A percentile compares a stretch with the other conserved stretches of the same genome.
phyloP scores from a whole-genome alignment of 2,113 vertebrate genomes.

The Cranoglanis bouderius region DNA sequence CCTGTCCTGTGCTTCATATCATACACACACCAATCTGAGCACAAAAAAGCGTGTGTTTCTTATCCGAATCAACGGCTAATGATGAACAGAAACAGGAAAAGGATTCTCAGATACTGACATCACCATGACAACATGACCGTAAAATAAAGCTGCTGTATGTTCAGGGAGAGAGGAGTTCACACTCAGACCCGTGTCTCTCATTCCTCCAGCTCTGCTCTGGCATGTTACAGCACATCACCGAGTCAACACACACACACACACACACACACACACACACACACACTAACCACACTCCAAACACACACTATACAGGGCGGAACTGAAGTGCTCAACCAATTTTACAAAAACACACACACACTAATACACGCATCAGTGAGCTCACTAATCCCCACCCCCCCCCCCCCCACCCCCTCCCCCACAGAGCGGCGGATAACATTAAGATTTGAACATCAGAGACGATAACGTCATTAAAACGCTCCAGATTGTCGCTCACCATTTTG shows the following conservation, averaged over 20 bases:
- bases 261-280: neutral
- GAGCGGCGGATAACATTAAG: neutral
- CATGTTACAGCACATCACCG: neutral
- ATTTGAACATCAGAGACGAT: fast-evolving
- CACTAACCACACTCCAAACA: neutral
- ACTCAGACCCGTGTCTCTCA: neutral
- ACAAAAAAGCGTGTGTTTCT: neutral
- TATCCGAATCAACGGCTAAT: neutral
- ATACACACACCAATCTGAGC: too few species aligned
- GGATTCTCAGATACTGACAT: neutral
- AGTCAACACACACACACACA: neutral
- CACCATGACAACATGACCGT: neutral
- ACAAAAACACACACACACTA: neutral
- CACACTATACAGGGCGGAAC: neutral
- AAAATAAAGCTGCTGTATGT: neutral
- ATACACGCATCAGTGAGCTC: neutral
- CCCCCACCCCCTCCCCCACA: neutral
- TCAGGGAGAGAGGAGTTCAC: neutral
- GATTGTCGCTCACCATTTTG: constrained; percentile 70
- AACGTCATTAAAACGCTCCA: neutral
- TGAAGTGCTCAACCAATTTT: neutral
- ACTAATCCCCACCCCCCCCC: too few species aligned
- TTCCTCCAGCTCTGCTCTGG: neutral
- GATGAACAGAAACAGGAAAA: neutral
- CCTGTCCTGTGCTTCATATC: neutral